These are phyloP conservation scores for Gambusia holbrooki DNA, from an alignment of 2,113 vertebrate genomes.

Conservation along the genomic window DNA sequence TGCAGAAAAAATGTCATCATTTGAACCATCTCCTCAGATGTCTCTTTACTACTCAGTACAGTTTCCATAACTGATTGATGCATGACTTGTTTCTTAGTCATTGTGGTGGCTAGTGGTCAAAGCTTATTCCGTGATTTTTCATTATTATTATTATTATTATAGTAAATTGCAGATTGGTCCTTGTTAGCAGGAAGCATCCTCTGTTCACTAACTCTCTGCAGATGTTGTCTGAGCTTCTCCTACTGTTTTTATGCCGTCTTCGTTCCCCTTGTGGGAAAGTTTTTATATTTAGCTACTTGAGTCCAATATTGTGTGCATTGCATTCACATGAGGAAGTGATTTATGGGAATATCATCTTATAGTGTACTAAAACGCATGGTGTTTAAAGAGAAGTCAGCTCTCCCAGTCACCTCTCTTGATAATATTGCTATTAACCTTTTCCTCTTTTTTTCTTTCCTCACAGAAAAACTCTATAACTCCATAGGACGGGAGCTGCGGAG, in stretches of 20 bases:
- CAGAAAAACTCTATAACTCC: slow-evolving; percentile 97
- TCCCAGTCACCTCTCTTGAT: slow-evolving; percentile 7
- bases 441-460: slow-evolving; percentile 43
- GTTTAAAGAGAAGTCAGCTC: slow-evolving; percentile 11
- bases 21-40: slow-evolving; percentile 27
- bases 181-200: slow-evolving; percentile 67
- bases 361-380: not conserved
- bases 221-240: slow-evolving; percentile 62
- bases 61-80: slow-evolving; percentile 58
- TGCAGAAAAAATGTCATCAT: slow-evolving; percentile 45
- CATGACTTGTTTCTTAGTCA: slow-evolving; percentile 38
- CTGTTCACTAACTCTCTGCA: slow-evolving; percentile 63
- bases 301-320: slow-evolving; percentile 23
- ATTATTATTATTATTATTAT: slow-evolving; percentile 41
- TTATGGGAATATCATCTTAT: slow-evolving; percentile 2
- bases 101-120: slow-evolving; percentile 42
- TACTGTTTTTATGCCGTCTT: slow-evolving; percentile 38
- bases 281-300: slow-evolving; percentile 50
- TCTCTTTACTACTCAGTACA: slow-evolving; percentile 27
- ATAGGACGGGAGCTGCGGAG: slow-evolving; percentile 92
- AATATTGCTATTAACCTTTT: slow-evolving; percentile 27
- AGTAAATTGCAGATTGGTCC: slow-evolving; percentile 51
- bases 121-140: slow-evolving; percentile 43
- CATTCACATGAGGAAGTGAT: slow-evolving; percentile 21
- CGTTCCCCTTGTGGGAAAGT: slow-evolving; percentile 30